Conservation (phyloP, 2,113 vertebrate genomes). For the Regulus satrapa region DNA sequence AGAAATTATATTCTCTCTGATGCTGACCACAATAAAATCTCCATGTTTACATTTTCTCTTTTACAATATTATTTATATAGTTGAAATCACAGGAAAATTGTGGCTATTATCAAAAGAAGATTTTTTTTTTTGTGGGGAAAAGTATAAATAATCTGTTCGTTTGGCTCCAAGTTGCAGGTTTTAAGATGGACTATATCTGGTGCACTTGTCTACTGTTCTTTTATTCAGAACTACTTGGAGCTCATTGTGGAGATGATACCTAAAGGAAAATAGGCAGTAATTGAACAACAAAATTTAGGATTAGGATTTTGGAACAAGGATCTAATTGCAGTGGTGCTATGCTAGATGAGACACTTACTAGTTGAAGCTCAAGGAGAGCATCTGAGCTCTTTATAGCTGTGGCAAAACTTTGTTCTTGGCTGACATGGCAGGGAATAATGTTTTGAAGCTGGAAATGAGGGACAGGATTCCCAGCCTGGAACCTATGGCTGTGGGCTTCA, state of each 20-base stretch:
- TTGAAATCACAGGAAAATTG: background rate
- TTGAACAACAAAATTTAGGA: background rate
- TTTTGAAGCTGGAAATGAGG: background rate
- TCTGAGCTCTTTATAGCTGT: background rate
- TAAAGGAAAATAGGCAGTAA: background rate
- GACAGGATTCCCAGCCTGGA: background rate
- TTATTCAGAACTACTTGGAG: background rate
- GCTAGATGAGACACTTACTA: background rate
- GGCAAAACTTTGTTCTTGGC: background rate
- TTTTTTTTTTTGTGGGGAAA: accelerated
- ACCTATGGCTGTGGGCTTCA: background rate
- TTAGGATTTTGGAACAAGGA: no score
- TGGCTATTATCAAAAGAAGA: background rate
- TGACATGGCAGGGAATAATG: background rate
- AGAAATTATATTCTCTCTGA: background rate
- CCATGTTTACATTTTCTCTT: background rate
- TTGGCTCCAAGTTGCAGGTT: background rate
- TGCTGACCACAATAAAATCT: background rate
- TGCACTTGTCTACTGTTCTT: background rate
- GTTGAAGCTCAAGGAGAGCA: background rate
- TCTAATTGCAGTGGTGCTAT: background rate
- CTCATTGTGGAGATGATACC: background rate
- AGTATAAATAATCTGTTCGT: background rate
- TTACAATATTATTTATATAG: background rate
- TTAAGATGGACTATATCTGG: background rate